Conservation (phyloP, 1,140 invertebrate genomes). For the Tetragnatha versicolor region DNA sequence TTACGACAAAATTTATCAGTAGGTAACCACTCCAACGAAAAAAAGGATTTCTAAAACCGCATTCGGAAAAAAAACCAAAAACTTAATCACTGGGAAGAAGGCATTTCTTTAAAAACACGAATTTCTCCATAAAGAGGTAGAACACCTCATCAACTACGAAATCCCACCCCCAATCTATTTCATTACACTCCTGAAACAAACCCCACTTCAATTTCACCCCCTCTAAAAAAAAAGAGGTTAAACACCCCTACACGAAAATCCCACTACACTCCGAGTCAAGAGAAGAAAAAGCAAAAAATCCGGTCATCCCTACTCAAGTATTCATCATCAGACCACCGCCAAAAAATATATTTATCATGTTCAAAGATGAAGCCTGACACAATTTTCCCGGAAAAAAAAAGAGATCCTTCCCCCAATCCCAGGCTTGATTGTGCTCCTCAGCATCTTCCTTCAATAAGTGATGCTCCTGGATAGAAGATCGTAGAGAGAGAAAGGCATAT, state of each 20-base stretch:
- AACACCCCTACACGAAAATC: slow-evolving; percentile 2
- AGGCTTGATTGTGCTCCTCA: slow-evolving; percentile 42
- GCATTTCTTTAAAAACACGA: no score
- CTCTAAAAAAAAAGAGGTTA: slow-evolving; percentile 20
- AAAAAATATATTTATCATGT: slow-evolving; percentile 39
- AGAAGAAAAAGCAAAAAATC: neutral
- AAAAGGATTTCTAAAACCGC: no score
- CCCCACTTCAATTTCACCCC: no score
- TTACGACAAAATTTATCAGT: no score
- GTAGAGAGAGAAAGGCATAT: neutral
- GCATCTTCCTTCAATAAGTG: slow-evolving; percentile 53
- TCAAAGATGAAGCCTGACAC: slow-evolving; percentile 41
- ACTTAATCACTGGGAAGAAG: no score
- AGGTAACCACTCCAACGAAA: no score
- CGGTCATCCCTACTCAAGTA: slow-evolving; percentile 1
- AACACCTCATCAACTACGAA: no score
- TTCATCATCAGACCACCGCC: slow-evolving; percentile 18
- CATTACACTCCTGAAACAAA: no score
- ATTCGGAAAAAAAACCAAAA: no score
- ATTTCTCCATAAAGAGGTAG: no score
- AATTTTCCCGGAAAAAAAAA: slow-evolving; percentile 33
- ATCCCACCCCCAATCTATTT: no score
- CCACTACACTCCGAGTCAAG: neutral
- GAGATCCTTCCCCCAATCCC: slow-evolving; percentile 3
- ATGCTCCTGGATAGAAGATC: slow-evolving; percentile 22